Evolutionary conservation across 2,888 invertebrate genomes (phyloP).

Genomic region (Meteorus cinctellus): DNA sequence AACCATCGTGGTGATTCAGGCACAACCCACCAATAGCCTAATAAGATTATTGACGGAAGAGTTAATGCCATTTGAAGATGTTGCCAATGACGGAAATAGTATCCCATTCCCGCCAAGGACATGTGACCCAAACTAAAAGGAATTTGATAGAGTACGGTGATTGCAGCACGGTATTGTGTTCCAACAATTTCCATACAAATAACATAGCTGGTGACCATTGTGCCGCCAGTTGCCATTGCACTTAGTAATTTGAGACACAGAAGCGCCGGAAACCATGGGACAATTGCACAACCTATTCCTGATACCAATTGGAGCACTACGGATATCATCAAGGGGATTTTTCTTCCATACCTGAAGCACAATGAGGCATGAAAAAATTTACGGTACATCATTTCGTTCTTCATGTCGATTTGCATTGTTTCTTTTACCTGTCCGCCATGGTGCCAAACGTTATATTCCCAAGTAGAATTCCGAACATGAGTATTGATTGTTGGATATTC

Average conservation of each 20-base stretch:
- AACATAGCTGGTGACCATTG: slow-evolving; percentile 83
- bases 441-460: slow-evolving; percentile 85
- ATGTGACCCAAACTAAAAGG: slow-evolving; percentile 83
- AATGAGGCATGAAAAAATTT: not conserved
- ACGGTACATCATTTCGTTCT: not conserved
- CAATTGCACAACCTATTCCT: slow-evolving; percentile 82
- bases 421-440: slow-evolving; percentile 83
- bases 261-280: slow-evolving; percentile 80
- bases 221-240: slow-evolving; percentile 86
- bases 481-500: slow-evolving; percentile 84
- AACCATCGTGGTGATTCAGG: slow-evolving; percentile 90
- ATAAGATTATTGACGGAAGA: slow-evolving; percentile 77
- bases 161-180: slow-evolving; percentile 76
- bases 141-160: slow-evolving; percentile 81
- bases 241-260: slow-evolving; percentile 81
- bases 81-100: slow-evolving; percentile 81
- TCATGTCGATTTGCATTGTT: not conserved
- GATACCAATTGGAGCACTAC: slow-evolving; percentile 83
- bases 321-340: slow-evolving; percentile 82
- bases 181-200: slow-evolving; percentile 75
- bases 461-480: slow-evolving; percentile 85
- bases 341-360: slow-evolving; percentile 81
- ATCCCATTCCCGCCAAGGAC: slow-evolving; percentile 79
- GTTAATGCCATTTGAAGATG: slow-evolving; percentile 81
- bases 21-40: slow-evolving; percentile 80